Percentiles rank a stretch among this genome's conserved stretches.
phyloP scores from a whole-genome alignment of 2,113 vertebrate species.

The Zapus hudsonius region DNA sequence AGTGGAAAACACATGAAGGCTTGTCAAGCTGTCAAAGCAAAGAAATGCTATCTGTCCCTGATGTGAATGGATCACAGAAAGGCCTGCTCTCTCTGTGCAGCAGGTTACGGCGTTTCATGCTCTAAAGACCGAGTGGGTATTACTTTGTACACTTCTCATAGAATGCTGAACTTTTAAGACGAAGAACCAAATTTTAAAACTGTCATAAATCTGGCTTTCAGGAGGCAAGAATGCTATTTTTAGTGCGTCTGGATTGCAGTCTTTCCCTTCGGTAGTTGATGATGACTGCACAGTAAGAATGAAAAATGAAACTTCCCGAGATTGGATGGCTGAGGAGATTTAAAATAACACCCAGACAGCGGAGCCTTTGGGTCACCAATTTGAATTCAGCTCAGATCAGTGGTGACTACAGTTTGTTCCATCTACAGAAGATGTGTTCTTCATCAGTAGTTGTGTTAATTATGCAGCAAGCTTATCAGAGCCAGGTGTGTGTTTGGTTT shows the following conservation, averaged over 20 bases:
- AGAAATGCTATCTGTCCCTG: constrained; percentile 61
- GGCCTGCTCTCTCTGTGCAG: constrained; percentile 6
- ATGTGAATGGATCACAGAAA: constrained; percentile 65
- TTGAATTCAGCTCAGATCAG: constrained; percentile 78
- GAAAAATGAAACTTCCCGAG: constrained; percentile 81
- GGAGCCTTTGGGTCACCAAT: constrained; percentile 75
- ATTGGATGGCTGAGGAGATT: constrained; percentile 78
- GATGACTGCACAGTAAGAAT: constrained; percentile 81
- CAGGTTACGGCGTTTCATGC: constrained; percentile 58
- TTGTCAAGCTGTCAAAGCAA: constrained; percentile 68
- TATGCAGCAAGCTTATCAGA: not conserved
- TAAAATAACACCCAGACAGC: constrained; percentile 78
- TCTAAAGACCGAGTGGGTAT: constrained; percentile 74
- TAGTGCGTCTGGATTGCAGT: constrained; percentile 75
- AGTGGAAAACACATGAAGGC: constrained; percentile 70
- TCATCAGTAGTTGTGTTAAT: constrained; percentile 73
- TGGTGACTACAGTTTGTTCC: constrained; percentile 76
- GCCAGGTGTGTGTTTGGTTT: not conserved
- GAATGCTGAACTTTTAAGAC: constrained; percentile 74
- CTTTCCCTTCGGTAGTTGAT: constrained; percentile 79
- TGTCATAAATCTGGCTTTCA: constrained; percentile 81
- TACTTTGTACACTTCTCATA: constrained; percentile 64
- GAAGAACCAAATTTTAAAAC: constrained; percentile 79
- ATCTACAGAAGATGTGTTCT: constrained; percentile 62
- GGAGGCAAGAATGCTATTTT: constrained; percentile 81